Evolutionary conservation across 2,113 vertebrate genomes (phyloP).

Genomic region (Cisticola juncidis): DNA sequence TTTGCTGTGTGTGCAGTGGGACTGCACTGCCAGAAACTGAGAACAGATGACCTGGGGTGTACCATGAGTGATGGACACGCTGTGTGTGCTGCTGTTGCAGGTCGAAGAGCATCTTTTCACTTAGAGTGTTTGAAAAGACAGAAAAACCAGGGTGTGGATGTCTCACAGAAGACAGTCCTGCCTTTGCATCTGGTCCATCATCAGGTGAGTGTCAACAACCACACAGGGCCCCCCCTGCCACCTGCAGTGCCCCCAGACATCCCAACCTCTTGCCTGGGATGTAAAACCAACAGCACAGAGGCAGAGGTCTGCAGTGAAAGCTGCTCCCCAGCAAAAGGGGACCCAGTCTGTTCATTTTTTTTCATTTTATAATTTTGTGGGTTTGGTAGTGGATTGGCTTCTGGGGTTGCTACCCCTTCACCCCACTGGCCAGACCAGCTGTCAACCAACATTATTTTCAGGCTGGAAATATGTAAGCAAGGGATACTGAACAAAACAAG

Average conservation of each 20-base stretch:
- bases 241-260: not conserved
- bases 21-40: not conserved
- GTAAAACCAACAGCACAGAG: no score
- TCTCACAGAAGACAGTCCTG: slow-evolving; percentile 91
- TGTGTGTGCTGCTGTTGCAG: slow-evolving; percentile 67
- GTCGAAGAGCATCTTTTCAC: slow-evolving; percentile 94
- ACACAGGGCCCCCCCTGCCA: not conserved
- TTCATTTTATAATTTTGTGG: no score
- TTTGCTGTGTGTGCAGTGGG: not conserved
- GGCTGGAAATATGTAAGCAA: no score
- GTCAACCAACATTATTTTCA: no score
- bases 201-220: slow-evolving; percentile 79
- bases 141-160: slow-evolving; percentile 80
- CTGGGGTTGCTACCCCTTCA: no score
- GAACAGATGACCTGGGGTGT: not conserved
- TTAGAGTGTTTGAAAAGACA: slow-evolving; percentile 94
- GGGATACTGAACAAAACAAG: no score
- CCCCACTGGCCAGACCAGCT: no score
- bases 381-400: no score
- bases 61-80: not conserved
- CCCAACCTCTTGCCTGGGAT: no score
- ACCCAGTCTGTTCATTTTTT: no score
- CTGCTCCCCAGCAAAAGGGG: no score
- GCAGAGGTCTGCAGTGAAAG: no score
- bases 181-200: slow-evolving; percentile 94